phyloP scores from a whole-genome alignment of 1,140 invertebrate species.

The Papilio polyxenes region DNA sequence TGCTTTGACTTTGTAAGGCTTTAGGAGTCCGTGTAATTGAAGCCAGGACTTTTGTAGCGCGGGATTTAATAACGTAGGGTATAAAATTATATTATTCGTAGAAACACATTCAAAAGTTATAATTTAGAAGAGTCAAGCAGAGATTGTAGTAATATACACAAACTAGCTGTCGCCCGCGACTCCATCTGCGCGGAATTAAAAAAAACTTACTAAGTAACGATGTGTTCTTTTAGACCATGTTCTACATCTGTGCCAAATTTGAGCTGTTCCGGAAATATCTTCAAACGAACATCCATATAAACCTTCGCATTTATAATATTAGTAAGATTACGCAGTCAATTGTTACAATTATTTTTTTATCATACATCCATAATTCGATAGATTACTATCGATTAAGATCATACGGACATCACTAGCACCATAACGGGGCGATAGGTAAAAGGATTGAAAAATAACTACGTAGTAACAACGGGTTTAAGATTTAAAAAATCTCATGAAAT shows the following conservation, averaged over 20 bases:
- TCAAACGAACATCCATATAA: too few relatives aligned
- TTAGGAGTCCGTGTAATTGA: constrained; percentile 5
- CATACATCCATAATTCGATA: neutral
- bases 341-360: neutral
- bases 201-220: too few relatives aligned
- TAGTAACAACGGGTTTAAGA: neutral
- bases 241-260: too few relatives aligned
- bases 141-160: neutral
- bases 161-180: too few relatives aligned
- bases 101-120: neutral
- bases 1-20: constrained; percentile 21
- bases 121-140: neutral
- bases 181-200: too few relatives aligned
- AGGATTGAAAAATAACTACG: neutral
- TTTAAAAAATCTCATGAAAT: neutral
- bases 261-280: too few relatives aligned
- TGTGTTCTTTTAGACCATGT: too few relatives aligned
- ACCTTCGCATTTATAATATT: neutral
- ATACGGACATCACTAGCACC: neutral
- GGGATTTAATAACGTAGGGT: neutral
- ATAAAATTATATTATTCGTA: neutral
- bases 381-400: neutral
- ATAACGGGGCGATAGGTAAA: neutral
- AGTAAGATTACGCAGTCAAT: neutral
- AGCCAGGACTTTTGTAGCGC: neutral